These are phyloP conservation scores for Hippoglossus hippoglossus DNA, from an alignment of 2,797 vertebrate species.

Conservation along the genomic window DNA sequence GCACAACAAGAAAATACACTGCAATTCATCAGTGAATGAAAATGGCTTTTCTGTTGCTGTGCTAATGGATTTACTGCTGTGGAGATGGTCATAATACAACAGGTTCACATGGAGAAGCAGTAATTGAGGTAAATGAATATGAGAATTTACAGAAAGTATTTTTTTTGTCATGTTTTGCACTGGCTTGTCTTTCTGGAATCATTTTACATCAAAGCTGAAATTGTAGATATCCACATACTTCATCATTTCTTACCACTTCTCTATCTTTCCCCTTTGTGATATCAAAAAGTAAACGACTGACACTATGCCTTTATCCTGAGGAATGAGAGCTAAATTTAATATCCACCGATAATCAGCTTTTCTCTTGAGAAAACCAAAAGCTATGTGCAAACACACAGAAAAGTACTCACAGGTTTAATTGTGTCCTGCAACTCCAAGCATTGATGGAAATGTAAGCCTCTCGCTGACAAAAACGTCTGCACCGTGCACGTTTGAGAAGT, in stretches of 20 bases:
- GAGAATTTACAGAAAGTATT: not conserved
- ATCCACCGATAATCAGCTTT: slow-evolving; percentile 33
- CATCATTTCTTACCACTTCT: not conserved
- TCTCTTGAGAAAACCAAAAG: slow-evolving; percentile 42
- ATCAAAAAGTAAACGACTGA: slow-evolving; percentile 7
- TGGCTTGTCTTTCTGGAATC: not conserved
- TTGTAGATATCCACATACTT: not conserved
- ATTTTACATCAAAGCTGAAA: not conserved
- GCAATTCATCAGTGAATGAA: not conserved
- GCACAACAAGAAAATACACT: not conserved
- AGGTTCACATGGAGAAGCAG: no score
- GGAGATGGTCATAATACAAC: not conserved
- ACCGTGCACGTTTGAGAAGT: slow-evolving; percentile 43
- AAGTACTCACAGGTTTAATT: slow-evolving; percentile 29
- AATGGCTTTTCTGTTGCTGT: not conserved
- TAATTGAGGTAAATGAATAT: not conserved
- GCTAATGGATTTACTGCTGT: not conserved
- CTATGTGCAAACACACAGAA: slow-evolving; percentile 9
- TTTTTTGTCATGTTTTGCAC: not conserved
- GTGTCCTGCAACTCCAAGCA: slow-evolving; percentile 34
- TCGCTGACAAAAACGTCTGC: slow-evolving; percentile 61
- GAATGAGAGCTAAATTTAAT: slow-evolving; percentile 33
- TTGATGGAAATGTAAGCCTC: slow-evolving; percentile 43
- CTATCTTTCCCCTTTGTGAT: not conserved
- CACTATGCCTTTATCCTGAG: not conserved